phyloP scores from a whole-genome alignment of 2,888 invertebrate genomes.

The Cosmia pyralina region DNA sequence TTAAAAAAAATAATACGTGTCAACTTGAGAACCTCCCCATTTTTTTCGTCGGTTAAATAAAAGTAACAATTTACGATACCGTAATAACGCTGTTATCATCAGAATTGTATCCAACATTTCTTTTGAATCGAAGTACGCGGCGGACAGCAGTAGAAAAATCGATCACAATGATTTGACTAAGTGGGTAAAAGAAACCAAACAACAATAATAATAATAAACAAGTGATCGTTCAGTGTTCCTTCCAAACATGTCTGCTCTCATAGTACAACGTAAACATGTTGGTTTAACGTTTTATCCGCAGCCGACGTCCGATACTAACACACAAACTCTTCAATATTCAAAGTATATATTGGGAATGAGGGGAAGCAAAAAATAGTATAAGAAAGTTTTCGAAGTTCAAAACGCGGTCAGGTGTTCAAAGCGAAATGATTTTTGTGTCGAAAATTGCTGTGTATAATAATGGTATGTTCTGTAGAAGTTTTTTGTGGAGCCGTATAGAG shows the following conservation, averaged over 20 bases:
- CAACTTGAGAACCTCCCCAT: too few relatives aligned
- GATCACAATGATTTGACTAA: not conserved
- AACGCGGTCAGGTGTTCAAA: constrained; percentile 61
- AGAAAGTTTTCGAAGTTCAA: constrained; percentile 56
- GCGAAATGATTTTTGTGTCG: constrained; percentile 53
- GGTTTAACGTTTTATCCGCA: constrained; percentile 57
- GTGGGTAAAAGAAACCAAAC: too few relatives aligned
- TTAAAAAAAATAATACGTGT: too few relatives aligned
- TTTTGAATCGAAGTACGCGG: not conserved
- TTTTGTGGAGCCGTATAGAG: constrained; percentile 23
- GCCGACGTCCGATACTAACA: constrained; percentile 58
- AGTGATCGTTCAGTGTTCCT: constrained; percentile 5
- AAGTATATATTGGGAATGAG: constrained; percentile 63
- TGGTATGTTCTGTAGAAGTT: constrained; percentile 30
- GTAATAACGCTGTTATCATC: not conserved
- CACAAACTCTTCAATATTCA: constrained; percentile 63
- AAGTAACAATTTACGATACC: too few relatives aligned
- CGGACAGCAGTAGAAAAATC: not conserved
- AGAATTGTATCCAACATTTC: not conserved
- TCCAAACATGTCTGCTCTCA: constrained; percentile 13
- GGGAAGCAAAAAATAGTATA: constrained; percentile 49
- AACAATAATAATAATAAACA: not conserved
- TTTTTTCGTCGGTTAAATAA: too few relatives aligned
- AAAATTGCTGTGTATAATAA: constrained; percentile 48
- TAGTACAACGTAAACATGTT: constrained; percentile 54